Conservation (phyloP, 2,797 vertebrate genomes). For the Channa striata region DNA sequence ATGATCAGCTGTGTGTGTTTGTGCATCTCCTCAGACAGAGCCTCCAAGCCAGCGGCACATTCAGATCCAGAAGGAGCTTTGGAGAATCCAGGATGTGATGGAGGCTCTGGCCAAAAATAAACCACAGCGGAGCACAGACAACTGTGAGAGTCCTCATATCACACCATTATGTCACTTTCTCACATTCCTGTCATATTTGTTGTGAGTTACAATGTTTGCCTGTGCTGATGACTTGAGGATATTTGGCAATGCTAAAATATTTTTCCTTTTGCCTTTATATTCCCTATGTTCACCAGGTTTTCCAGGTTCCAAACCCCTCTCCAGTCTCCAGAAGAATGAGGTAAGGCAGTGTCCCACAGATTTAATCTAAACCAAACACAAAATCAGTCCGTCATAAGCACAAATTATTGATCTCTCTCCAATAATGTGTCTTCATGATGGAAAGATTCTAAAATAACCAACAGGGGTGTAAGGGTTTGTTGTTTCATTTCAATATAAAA, state of each 20-base stretch:
- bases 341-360: slow-evolving; percentile 37
- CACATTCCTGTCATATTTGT: background rate
- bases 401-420: background rate
- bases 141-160: slow-evolving; percentile 73
- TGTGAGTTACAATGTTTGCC: background rate
- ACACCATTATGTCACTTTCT: background rate
- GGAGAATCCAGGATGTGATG: slow-evolving; percentile 98
- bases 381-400: too few relatives aligned
- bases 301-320: slow-evolving; percentile 69
- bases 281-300: slow-evolving; percentile 43
- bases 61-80: slow-evolving; percentile 97
- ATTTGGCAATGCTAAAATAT: background rate
- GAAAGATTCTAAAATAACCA: background rate
- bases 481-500: background rate
- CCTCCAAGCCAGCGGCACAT: slow-evolving; percentile 93
- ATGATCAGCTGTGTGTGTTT: background rate
- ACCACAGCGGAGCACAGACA: slow-evolving; percentile 85
- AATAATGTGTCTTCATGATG: background rate
- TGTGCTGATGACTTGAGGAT: too few relatives aligned
- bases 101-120: slow-evolving; percentile 94
- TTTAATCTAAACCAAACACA: too few relatives aligned
- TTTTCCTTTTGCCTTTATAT: background rate
- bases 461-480: background rate
- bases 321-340: slow-evolving; percentile 73
- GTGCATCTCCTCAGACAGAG: slow-evolving; percentile 86